Evolutionary conservation across 2,113 vertebrate genomes (phyloP).

Genomic region (Microtus ochrogaster): DNA sequence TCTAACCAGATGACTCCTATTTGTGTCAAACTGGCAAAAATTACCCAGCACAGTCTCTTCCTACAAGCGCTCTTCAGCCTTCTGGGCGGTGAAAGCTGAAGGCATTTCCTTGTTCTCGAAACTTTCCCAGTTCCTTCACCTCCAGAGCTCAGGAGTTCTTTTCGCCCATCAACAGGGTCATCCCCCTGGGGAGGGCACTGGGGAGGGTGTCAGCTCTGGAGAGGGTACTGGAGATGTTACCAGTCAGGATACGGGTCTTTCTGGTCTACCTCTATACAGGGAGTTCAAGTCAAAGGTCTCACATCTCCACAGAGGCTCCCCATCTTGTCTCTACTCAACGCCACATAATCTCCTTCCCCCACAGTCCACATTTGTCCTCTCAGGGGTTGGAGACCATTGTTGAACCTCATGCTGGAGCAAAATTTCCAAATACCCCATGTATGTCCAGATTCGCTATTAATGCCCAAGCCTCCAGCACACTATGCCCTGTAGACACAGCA

Average conservation of each 20-base stretch:
- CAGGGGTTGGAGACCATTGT: fast-evolving
- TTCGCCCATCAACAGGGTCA: not conserved
- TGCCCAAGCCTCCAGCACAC: not conserved
- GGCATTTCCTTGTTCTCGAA: not conserved
- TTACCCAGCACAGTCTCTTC: not conserved
- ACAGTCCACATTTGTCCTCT: no score
- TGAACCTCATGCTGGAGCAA: no score
- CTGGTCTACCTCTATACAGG: not conserved
- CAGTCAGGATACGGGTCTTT: not conserved
- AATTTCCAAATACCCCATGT: not conserved
- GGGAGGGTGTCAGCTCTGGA: not conserved
- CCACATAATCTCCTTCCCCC: not conserved
- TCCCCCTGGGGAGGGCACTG: not conserved
- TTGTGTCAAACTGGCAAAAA: not conserved
- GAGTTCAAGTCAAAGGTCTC: not conserved
- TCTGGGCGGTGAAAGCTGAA: not conserved
- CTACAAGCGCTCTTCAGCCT: not conserved
- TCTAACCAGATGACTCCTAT: not conserved
- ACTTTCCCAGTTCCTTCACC: not conserved
- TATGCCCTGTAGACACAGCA: not conserved
- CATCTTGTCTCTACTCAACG: not conserved
- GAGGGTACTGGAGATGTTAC: not conserved
- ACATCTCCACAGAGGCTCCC: not conserved
- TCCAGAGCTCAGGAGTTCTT: not conserved
- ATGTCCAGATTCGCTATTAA: not conserved